phyloP scores from a whole-genome alignment of 2,797 vertebrate genomes.

The Catamblyrhynchus diadema region DNA sequence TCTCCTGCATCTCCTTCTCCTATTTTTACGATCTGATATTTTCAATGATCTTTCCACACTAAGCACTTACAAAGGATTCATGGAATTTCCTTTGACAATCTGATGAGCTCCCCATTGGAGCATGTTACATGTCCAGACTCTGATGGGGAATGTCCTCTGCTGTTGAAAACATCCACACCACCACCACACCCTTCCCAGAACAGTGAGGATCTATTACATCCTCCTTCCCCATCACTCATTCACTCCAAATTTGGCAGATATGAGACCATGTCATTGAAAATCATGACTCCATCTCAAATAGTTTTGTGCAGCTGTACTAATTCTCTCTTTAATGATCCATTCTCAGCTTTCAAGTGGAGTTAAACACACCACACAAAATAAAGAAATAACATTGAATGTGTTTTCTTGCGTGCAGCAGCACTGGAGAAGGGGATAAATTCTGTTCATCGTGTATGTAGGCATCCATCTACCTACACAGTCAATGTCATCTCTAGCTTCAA shows the following conservation, averaged over 20 bases:
- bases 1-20: background rate
- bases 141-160: background rate
- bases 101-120: background rate
- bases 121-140: background rate
- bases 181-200: background rate
- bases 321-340: background rate
- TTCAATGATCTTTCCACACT: background rate
- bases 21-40: background rate
- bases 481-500: background rate
- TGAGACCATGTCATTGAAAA: accelerated
- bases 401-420: background rate
- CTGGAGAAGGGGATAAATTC: background rate
- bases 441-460: background rate
- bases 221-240: background rate
- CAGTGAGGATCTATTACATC: too few relatives aligned
- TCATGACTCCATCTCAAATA: background rate
- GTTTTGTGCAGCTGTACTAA: background rate
- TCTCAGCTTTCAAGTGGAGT: background rate
- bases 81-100: background rate
- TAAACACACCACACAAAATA: background rate
- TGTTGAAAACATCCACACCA: background rate
- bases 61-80: accelerated
- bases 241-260: background rate
- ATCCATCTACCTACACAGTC: accelerated
- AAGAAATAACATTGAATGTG: background rate